Evolutionary conservation across 2,888 invertebrate species (phyloP).

Genomic region (Lasioglossum calceatum): DNA sequence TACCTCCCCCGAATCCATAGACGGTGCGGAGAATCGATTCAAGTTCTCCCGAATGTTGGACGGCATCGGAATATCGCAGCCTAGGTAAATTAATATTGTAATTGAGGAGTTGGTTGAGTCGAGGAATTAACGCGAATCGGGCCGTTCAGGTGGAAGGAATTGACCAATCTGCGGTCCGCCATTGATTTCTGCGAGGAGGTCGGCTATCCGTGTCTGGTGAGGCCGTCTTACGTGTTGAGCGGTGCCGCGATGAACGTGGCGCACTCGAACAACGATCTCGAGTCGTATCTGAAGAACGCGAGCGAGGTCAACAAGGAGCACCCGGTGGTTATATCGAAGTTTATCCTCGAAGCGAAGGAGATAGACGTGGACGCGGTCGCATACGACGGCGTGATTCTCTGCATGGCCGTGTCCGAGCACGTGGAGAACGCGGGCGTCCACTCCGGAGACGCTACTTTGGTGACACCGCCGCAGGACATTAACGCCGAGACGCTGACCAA

Average conservation of each 20-base stretch:
- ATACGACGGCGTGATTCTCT: conserved; percentile 95
- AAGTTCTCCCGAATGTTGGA: conserved; percentile 99
- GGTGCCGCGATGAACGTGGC: conserved; percentile 99
- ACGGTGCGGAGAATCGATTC: conserved; percentile 99
- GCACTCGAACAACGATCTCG: conserved; percentile 95
- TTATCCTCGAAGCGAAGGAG: conserved; percentile 98
- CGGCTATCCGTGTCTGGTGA: conserved; percentile 97
- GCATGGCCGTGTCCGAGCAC: conserved; percentile 99
- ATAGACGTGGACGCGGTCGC: conserved; percentile 99
- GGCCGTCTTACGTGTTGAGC: conserved; percentile 99
- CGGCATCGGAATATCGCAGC: conserved; percentile 96
- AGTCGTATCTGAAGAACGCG: conserved; percentile 96
- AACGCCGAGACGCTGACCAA: conserved; percentile 95
- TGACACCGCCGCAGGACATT: conserved; percentile 92
- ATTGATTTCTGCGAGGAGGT: conserved; percentile 96
- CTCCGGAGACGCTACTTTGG: conserved; percentile 98
- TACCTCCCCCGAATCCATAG: conserved; percentile 98
- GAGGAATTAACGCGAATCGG: not conserved
- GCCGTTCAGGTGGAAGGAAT: conserved; percentile 93
- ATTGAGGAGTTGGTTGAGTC: not conserved
- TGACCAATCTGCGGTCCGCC: conserved; percentile 95
- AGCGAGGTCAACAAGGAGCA: conserved; percentile 97
- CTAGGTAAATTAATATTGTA: conserved; percentile 84
- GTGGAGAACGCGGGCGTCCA: conserved; percentile 99
- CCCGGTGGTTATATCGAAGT: conserved; percentile 99